phyloP scores from a whole-genome alignment of 2,797 vertebrate genomes.

The Notamacropus eugenii region DNA sequence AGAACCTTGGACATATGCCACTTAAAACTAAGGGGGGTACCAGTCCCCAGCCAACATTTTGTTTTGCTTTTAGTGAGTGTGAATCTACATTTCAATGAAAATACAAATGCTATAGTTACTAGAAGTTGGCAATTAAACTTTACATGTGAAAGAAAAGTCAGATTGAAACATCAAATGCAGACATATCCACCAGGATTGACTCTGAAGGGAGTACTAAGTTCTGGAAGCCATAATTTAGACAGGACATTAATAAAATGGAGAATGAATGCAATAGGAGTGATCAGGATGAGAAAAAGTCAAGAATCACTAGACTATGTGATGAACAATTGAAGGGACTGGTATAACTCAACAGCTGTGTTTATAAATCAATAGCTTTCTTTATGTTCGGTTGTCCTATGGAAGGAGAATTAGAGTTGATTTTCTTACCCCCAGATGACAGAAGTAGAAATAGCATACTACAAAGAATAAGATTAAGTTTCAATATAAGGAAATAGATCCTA shows the following conservation, averaged over 20 bases:
- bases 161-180: neutral
- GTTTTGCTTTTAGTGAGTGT: neutral
- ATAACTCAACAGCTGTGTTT: neutral
- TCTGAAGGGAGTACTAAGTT: neutral
- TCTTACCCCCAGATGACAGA: neutral
- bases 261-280: neutral
- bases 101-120: neutral
- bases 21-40: slow-evolving; percentile 32
- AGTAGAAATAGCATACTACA: neutral
- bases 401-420: neutral
- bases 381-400: neutral
- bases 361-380: neutral
- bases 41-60: neutral
- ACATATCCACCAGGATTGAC: neutral
- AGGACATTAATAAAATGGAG: neutral
- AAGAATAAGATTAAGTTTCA: neutral
- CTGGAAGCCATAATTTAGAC: neutral
- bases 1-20: slow-evolving; percentile 49
- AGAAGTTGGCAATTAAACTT: neutral
- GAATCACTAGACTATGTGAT: neutral
- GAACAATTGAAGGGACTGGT: neutral
- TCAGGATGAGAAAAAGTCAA: neutral
- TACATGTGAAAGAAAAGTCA: neutral
- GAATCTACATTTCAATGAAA: neutral
- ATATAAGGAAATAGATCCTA: neutral